Conservation (phyloP, 2,113 vertebrate species). For the Pituophis catenifer region DNA sequence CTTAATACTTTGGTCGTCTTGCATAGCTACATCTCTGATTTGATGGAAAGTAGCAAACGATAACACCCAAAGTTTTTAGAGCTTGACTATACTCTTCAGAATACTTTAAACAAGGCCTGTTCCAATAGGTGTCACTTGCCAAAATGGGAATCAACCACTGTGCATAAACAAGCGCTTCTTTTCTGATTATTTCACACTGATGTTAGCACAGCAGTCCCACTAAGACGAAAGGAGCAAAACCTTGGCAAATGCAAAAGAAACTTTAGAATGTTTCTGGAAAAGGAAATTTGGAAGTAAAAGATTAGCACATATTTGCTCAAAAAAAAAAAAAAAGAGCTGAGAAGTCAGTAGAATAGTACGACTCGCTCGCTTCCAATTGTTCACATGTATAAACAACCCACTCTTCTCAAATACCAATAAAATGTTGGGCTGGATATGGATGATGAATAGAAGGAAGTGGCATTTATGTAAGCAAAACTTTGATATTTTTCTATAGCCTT, state of each 20-base stretch:
- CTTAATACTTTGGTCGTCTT: conserved; percentile 14
- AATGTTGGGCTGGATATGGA: background rate
- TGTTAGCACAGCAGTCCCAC: conserved; percentile 33
- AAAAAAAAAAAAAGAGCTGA: background rate
- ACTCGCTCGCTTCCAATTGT: background rate
- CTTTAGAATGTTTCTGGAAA: background rate
- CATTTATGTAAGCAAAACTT: background rate
- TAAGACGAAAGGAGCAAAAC: background rate
- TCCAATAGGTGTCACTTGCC: conserved; percentile 24
- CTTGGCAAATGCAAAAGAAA: background rate
- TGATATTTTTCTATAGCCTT: background rate
- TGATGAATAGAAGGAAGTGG: background rate
- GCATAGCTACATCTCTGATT: conserved; percentile 23
- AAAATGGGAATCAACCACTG: conserved; percentile 38
- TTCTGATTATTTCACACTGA: conserved; percentile 47
- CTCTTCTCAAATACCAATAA: background rate
- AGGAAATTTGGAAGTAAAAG: background rate
- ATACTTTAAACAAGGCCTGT: conserved; percentile 43
- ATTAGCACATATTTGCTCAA: background rate
- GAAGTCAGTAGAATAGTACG: background rate
- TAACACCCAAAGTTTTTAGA: conserved; percentile 21
- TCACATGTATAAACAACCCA: conserved; percentile 17
- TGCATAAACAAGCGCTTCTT: background rate
- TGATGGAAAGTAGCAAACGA: conserved; percentile 43
- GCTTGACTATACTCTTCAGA: conserved; percentile 40